Base-by-base conservation (phyloP, 2,888 invertebrate species). In the Tenthredo amoena region DNA sequence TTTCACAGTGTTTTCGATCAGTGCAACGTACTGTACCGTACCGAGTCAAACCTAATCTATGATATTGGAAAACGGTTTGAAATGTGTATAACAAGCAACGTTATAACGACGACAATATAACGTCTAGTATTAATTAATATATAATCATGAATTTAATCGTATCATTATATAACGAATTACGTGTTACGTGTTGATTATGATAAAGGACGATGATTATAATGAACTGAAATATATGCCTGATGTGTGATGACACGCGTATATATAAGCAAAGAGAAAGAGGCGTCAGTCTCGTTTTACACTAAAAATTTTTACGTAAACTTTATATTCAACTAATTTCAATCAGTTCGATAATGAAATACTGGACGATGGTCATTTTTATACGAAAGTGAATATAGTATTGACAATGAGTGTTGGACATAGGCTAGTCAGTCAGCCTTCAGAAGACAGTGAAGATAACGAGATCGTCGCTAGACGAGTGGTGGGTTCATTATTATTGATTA, bases 381-480 rank as follows among this genome's bases (percentile, higher is more conserved):
- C n/a, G n/a, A 18, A 34, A 58, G 7, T 26, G 1, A 76, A 26
- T 21, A 26, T 10, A 55, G 5, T 55, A 21, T 82, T 71, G 81
- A 85, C 82, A 88, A 91, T 91, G 91, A 90, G 90, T 87, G 89
- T 88, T 87, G 90, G 89, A 87, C 88, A 88, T 79, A 90, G 89
- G 86, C 89, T 91, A 88, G 88, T 89, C 89, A 91, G 89, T 87
- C 91, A 90, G 85, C 88, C 90, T 82, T 91, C 91, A 83, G 88
- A 91, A 87, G 91, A 91, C 87, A 91, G 91, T 89, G 91, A 91
- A 84, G 90, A 90, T 88, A 90, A 89, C 88, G 90, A 90, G 37
- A 90, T 88, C 85, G 88, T 90, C 88, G 86, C 87, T 81, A 88
- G 86, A 83, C 87, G 87, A 86, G 87, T 87, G 88, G 90, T 90